Percentiles rank a stretch among this genome's conserved stretches.
Evolutionary conservation across 2,888 invertebrate genomes (phyloP).

Genomic region (Elysia crispata): DNA sequence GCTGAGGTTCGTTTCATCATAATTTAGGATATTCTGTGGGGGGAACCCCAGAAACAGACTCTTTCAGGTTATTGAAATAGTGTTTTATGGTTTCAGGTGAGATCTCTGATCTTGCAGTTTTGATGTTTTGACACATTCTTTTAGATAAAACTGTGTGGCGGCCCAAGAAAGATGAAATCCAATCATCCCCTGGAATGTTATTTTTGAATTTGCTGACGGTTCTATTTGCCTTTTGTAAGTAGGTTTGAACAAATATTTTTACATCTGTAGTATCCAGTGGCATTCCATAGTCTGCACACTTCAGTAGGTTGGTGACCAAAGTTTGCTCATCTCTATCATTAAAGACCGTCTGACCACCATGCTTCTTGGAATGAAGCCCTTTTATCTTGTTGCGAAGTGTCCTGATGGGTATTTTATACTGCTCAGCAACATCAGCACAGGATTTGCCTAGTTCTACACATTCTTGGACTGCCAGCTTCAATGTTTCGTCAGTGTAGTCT

Average conservation of each 20-base stretch:
- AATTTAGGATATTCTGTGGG: slow-evolving; percentile 67
- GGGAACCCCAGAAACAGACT: slow-evolving; percentile 39
- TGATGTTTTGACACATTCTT: slow-evolving; percentile 37
- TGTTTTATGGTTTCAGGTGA: background rate
- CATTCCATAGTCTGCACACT: slow-evolving; percentile 44
- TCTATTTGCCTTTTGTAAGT: background rate
- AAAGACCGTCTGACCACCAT: no score
- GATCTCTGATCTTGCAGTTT: slow-evolving; percentile 11
- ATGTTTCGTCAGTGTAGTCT: no score
- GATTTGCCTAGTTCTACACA: no score
- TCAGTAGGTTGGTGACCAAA: slow-evolving; percentile 18
- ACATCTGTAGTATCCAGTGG: slow-evolving; percentile 43
- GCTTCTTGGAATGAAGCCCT: no score
- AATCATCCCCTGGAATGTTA: slow-evolving; percentile 30
- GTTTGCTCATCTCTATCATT: no score
- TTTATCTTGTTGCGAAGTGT: no score
- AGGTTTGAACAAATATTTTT: slow-evolving; percentile 24
- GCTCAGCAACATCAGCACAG: no score
- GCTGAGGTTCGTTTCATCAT: slow-evolving; percentile 41
- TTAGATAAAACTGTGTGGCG: slow-evolving; percentile 10
- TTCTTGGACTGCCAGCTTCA: no score
- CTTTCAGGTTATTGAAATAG: slow-evolving; percentile 34
- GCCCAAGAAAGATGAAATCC: background rate
- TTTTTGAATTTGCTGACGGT: background rate
- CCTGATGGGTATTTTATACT: no score